These are phyloP conservation scores for Porphyrio hochstetteri DNA, from an alignment of 2,113 vertebrate species.

Conservation along the genomic window DNA sequence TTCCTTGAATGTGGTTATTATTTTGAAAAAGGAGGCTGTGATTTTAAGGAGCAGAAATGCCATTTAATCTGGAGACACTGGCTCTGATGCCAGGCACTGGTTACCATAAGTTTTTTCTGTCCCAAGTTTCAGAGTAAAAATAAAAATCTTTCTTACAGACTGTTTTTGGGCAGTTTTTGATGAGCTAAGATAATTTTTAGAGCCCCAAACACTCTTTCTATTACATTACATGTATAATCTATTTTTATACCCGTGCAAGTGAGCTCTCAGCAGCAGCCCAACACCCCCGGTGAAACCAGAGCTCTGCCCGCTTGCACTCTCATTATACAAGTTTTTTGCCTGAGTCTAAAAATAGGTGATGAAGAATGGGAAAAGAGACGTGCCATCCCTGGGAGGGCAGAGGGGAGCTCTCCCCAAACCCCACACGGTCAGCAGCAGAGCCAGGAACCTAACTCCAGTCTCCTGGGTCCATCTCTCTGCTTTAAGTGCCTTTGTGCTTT, in stretches of 20 bases:
- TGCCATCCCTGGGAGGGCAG: neutral
- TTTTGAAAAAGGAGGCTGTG: neutral
- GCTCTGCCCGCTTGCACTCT: neutral
- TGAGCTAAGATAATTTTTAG: neutral
- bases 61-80: neutral
- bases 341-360: neutral
- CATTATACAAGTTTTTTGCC: neutral
- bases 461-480: neutral
- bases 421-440: fast-evolving
- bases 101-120: neutral
- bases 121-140: neutral
- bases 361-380: neutral
- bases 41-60: neutral
- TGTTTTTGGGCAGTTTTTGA: neutral
- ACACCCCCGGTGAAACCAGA: neutral
- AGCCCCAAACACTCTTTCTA: neutral
- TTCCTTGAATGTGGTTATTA: slow-evolving; percentile 11
- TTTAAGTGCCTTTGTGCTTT: neutral
- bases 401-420: neutral
- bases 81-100: neutral
- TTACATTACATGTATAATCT: neutral
- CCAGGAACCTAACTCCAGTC: neutral
- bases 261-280: neutral
- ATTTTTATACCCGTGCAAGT: neutral
- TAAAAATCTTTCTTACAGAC: neutral